These are phyloP conservation scores for Laspeyria flexula DNA, from an alignment of 2,888 invertebrate species.

Conservation along the genomic window DNA sequence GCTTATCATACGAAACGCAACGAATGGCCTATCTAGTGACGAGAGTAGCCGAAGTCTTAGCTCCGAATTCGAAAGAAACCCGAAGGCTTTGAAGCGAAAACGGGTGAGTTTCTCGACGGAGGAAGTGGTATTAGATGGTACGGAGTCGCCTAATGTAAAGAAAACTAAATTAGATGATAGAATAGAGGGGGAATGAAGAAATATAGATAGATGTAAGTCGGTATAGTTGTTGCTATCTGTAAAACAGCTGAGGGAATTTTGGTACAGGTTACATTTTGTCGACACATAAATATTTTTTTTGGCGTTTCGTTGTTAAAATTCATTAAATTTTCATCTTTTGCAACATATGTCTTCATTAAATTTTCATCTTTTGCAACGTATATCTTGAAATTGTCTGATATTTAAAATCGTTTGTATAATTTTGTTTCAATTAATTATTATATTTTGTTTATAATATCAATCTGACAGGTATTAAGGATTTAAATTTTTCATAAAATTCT, in stretches of 20 bases:
- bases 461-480: too few species aligned
- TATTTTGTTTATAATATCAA: too few species aligned
- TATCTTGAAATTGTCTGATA: too few species aligned
- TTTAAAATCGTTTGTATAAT: too few species aligned
- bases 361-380: too few species aligned
- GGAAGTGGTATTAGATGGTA: slow-evolving; percentile 36
- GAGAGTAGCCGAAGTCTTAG: slow-evolving; percentile 57
- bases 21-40: slow-evolving; percentile 65
- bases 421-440: too few species aligned
- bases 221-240: slow-evolving; percentile 5
- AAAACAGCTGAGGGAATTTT: background rate
- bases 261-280: too few species aligned
- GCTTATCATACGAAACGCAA: slow-evolving; percentile 74
- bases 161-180: slow-evolving; percentile 36
- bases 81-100: slow-evolving; percentile 61
- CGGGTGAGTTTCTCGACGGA: slow-evolving; percentile 59
- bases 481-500: too few species aligned
- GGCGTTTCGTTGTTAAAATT: too few species aligned
- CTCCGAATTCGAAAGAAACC: slow-evolving; percentile 51
- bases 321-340: too few species aligned
- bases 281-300: too few species aligned
- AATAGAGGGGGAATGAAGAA: slow-evolving; percentile 32
- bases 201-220: background rate
- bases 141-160: slow-evolving; percentile 36
- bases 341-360: too few species aligned